Conservation (phyloP, 2,113 vertebrate species). For the Sinocyclocheilus anophthalmus region DNA sequence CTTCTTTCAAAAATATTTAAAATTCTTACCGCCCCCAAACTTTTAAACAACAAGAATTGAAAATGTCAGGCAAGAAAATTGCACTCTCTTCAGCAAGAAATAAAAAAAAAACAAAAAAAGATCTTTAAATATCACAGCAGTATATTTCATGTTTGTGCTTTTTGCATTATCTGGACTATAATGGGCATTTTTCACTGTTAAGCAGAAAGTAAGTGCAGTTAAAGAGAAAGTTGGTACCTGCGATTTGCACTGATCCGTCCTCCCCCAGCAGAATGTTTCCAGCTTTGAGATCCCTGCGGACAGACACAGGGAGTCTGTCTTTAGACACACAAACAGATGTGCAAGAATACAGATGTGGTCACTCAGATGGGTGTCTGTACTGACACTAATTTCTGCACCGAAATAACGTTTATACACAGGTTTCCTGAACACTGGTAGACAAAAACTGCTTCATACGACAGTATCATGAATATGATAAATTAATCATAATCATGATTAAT, state of each 20-base stretch:
- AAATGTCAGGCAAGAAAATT: neutral
- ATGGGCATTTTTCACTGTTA: neutral
- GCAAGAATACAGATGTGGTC: neutral
- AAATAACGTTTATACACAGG: too few species aligned
- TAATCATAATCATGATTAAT: too few species aligned
- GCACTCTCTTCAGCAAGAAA: too few species aligned
- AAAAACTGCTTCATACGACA: neutral
- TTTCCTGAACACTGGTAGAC: neutral
- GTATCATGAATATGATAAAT: neutral
- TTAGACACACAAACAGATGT: constrained; percentile 28
- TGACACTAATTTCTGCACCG: too few species aligned
- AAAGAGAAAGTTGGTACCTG: constrained; percentile 70
- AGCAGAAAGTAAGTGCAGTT: neutral
- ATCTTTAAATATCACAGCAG: too few species aligned
- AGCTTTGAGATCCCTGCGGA: constrained; percentile 85
- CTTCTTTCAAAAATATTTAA: too few species aligned
- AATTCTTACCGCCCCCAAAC: too few species aligned
- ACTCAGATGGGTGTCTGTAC: too few species aligned
- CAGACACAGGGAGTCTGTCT: constrained; percentile 19
- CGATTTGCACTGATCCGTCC: constrained; percentile 88
- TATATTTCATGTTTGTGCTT: neutral
- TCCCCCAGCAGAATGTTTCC: constrained; percentile 90
- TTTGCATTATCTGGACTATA: neutral
- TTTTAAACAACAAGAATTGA: neutral
- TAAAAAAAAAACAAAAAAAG: too few species aligned